A percentile compares a stretch with the other conserved stretches of the same genome.
Evolutionary conservation across 2,888 invertebrate species (phyloP).

Genomic region (Pyrrhia umbra): DNA sequence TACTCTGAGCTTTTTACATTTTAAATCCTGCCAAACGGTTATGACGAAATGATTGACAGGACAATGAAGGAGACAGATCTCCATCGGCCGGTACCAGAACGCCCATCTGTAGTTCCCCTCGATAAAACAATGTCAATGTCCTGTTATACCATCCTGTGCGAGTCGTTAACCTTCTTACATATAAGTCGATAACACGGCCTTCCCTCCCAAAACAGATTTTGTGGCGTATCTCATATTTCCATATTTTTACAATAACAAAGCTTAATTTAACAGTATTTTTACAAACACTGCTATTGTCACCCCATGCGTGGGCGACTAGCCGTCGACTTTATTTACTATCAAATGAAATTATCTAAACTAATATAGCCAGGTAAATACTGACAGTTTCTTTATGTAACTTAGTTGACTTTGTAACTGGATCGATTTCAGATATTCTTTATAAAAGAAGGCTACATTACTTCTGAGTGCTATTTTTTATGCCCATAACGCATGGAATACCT

Average conservation of each 20-base stretch:
- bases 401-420: too few species aligned
- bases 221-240: constrained; percentile 12
- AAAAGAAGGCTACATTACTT: too few species aligned
- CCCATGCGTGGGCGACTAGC: constrained; percentile 36
- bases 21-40: constrained; percentile 49
- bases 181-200: constrained; percentile 27
- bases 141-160: constrained; percentile 62
- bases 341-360: too few species aligned
- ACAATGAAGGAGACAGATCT: constrained; percentile 75
- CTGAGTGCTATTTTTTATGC: too few species aligned
- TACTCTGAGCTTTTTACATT: constrained; percentile 21
- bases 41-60: constrained; percentile 73
- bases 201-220: constrained; percentile 20
- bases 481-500: too few species aligned
- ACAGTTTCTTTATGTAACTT: too few species aligned
- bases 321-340: too few species aligned
- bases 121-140: constrained; percentile 74
- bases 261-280: constrained; percentile 20
- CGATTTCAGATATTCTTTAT: too few species aligned
- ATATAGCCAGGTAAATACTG: too few species aligned
- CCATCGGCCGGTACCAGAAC: constrained; percentile 64
- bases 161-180: constrained; percentile 61
- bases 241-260: background rate
- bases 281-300: constrained; percentile 21
- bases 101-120: constrained; percentile 63